Percentiles rank a stretch among this genome's conserved stretches.
Conservation (phyloP, 2,113 vertebrate species). For the Tautogolabrus adspersus region DNA sequence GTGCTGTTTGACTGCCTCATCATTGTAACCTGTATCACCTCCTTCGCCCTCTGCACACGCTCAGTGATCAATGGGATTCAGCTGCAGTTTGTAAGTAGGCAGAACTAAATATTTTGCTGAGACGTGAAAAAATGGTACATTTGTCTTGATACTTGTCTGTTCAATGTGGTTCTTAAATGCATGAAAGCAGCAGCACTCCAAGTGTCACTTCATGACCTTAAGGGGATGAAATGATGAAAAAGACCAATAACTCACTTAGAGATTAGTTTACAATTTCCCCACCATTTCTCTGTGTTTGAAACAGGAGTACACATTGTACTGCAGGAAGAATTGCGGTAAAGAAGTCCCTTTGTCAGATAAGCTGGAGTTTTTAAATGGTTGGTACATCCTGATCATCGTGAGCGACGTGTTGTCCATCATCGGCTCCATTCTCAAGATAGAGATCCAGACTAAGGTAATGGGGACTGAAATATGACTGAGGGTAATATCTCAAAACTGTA, state of each 20-base stretch:
- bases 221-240: no score
- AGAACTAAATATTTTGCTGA: neutral
- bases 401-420: slow-evolving; percentile 90
- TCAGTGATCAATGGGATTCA: slow-evolving; percentile 89
- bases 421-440: slow-evolving; percentile 95
- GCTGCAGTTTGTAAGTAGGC: slow-evolving; percentile 88
- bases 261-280: neutral
- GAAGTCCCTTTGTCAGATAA: slow-evolving; percentile 87
- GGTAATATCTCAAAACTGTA: neutral
- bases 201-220: no score
- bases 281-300: neutral
- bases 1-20: slow-evolving; percentile 92
- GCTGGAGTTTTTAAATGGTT: slow-evolving; percentile 94
- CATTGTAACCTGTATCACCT: slow-evolving; percentile 88
- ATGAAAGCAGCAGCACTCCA: no score
- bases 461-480: neutral
- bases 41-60: slow-evolving; percentile 88
- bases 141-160: no score
- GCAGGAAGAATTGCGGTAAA: slow-evolving; percentile 81
- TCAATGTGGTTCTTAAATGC: no score
- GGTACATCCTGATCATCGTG: slow-evolving; percentile 93
- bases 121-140: no score
- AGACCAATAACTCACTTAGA: neutral
- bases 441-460: slow-evolving; percentile 92
- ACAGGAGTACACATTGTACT: slow-evolving; percentile 90